These are phyloP conservation scores for Yoshiicerus persimilis DNA, from an alignment of 1,140 invertebrate species.

Conservation along the genomic window DNA sequence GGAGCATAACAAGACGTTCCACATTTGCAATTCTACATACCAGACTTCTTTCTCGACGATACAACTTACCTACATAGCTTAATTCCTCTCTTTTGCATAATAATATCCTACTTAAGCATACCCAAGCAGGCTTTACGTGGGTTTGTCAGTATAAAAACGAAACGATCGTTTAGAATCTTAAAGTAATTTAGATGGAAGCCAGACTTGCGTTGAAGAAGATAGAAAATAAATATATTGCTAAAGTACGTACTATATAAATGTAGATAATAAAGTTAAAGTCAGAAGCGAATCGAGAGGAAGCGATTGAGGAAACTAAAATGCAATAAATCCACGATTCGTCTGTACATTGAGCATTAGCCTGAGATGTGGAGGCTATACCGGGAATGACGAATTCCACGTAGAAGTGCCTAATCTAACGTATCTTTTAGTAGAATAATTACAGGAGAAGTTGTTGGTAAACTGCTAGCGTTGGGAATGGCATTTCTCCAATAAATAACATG, in stretches of 20 bases:
- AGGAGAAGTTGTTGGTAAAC: conserved; percentile 5
- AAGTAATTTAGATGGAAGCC: conserved; percentile 3
- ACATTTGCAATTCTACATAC: background rate
- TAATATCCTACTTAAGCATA: background rate
- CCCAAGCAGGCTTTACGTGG: background rate
- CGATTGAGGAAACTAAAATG: background rate
- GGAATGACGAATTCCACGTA: background rate
- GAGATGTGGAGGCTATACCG: background rate
- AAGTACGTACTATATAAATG: too few species aligned
- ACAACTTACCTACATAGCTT: background rate
- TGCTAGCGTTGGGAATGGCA: conserved; percentile 7
- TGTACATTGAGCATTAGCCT: background rate
- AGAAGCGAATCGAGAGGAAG: background rate
- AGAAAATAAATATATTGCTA: too few species aligned
- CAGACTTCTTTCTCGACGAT: background rate
- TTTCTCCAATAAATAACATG: conserved; percentile 25
- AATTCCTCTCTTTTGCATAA: background rate
- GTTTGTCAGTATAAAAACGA: background rate
- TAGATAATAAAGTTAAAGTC: background rate
- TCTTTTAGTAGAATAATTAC: background rate
- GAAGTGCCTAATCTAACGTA: background rate
- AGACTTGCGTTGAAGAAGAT: background rate
- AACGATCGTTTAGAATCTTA: background rate
- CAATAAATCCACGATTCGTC: background rate
- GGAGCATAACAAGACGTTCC: background rate